Base-by-base conservation (phyloP, 2,888 invertebrate genomes). In the Melieria picta region DNA sequence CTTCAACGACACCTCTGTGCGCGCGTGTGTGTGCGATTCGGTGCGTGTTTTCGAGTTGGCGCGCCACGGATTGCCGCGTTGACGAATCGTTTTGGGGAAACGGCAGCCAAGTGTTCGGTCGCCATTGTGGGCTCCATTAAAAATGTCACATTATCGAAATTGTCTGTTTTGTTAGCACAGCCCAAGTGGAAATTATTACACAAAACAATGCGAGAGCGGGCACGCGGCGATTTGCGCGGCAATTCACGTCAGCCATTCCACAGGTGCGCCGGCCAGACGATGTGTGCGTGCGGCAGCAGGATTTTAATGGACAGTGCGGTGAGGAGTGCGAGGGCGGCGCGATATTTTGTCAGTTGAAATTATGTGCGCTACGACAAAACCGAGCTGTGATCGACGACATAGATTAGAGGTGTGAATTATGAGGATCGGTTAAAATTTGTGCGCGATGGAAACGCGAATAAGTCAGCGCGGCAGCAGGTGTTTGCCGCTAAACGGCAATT, bases 121-220 rank as follows among this genome's bases (percentile, higher is more conserved):
- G 61, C 68, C 62, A 60, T 73, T 58, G 16, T 60, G 72, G 71
- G 69, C 76, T 76, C 76, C 79, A 82, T 79, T 81, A 74, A 80
- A 82, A 75, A 74, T 80, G 84, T 83, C 83, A 84, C 83, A 81
- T 83, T 80, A 83, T 78, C 79, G 79, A 83, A 82, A 80, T 83
- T 80, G 77, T 78, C 77, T 72, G 76, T 73, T 76, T 75, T 62
- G 66, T 76, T 77, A 78, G 83, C 82, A 83, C 80, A 83, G 79
- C 74, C 76, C 69, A 73, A 60, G 71, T 57, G 48, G 72, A 75
- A 78, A 76, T 77, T 77, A 79, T 78, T 73, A 72, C 70, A 72
- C 72, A 73, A 72, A 65, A 65, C 45, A 65, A 65, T 43, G 13
- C 13, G 16, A 56, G 9, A 9, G 42, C 45, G 46, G 10, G 46